These are phyloP conservation scores for Venturia canescens DNA, from an alignment of 1,140 invertebrate genomes.

Conservation along the genomic window DNA sequence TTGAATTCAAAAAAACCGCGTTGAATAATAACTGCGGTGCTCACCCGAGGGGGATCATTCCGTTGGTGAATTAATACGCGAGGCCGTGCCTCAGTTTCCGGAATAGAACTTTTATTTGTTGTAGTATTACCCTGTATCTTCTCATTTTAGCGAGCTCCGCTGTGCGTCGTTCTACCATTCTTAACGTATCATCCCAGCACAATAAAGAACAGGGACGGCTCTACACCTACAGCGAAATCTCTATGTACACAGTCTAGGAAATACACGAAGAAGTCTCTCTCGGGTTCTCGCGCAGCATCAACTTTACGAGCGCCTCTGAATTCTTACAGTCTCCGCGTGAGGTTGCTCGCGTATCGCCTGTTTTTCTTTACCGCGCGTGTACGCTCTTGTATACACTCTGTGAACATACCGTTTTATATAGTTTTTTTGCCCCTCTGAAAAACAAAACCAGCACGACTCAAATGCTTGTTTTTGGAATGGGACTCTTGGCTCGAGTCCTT, in stretches of 20 bases:
- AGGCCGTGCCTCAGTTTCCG: background rate
- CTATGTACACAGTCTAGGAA: background rate
- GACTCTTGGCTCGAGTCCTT: background rate
- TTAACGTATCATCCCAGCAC: background rate
- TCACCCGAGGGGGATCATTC: background rate
- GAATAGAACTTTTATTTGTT: background rate
- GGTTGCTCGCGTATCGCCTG: background rate
- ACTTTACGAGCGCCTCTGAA: slow-evolving; percentile 2
- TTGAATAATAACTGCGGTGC: background rate
- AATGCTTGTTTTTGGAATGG: background rate
- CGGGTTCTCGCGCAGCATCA: background rate
- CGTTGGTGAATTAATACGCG: background rate
- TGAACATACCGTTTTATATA: background rate
- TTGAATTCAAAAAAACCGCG: too few relatives aligned
- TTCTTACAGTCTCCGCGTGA: background rate
- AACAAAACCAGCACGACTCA: background rate
- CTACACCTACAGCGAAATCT: background rate
- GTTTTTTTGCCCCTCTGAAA: background rate
- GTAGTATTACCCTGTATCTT: background rate
- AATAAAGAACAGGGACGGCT: background rate
- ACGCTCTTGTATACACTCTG: background rate
- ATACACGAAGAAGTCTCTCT: background rate
- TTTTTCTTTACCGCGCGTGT: background rate
- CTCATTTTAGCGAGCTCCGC: background rate
- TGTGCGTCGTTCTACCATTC: background rate